Percentiles rank a stretch among this genome's conserved stretches.
phyloP scores from a whole-genome alignment of 2,113 vertebrate genomes.

The Prunella fulvescens region DNA sequence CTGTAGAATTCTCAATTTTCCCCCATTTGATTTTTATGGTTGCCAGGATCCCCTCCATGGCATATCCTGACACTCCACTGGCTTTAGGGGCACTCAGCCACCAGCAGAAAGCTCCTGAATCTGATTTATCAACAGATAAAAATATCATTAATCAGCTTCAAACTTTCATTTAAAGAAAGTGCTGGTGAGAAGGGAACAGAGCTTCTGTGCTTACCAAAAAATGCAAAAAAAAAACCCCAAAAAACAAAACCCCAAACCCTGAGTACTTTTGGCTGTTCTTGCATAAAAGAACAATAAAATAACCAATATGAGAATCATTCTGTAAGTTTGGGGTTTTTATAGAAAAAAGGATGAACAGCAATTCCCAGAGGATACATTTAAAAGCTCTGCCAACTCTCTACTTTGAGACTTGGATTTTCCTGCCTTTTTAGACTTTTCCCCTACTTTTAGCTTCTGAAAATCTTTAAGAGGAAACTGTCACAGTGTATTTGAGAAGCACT shows the following conservation, averaged over 20 bases:
- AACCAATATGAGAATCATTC: not conserved
- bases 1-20: not conserved
- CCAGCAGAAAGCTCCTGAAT: not conserved
- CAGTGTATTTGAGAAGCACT: not conserved
- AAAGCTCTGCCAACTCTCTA: not conserved
- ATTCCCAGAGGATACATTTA: not conserved
- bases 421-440: not conserved
- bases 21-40: not conserved
- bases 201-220: not conserved
- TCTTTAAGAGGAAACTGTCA: not conserved
- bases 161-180: not conserved
- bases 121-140: not conserved
- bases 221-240: not conserved
- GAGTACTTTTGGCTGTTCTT: not conserved
- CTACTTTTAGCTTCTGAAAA: not conserved
- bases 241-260: rapidly evolving
- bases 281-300: not conserved
- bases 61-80: not conserved
- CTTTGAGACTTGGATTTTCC: not conserved
- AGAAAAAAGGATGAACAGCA: not conserved
- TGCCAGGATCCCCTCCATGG: not conserved
- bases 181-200: not conserved
- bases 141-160: not conserved
- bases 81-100: not conserved
- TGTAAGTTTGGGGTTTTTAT: not conserved